Base-by-base conservation (phyloP, 2,888 invertebrate genomes). In the Sinotaia quadrata region DNA sequence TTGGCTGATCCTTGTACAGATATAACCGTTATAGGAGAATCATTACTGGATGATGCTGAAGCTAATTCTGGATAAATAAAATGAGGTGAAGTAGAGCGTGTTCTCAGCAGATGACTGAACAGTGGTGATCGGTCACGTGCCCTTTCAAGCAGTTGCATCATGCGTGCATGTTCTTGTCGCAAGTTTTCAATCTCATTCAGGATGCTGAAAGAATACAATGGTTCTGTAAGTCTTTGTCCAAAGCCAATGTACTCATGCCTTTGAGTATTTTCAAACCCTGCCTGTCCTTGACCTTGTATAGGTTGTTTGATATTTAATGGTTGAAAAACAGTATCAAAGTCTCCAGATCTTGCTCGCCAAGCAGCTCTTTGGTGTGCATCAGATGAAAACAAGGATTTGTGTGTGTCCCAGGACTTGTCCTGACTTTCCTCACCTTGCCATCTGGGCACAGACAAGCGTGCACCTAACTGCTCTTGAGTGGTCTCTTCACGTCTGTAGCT, bases 131-230 rank as follows among this genome's bases (percentile, higher is more conserved):
- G 57, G 2, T 67, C 34, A 31, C 67, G 47, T 24, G 76, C 67
- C 34, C 71, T 69, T 27, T 68, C 68, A 67, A 84, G 69, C 44
- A 81, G 76, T 49, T 75, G 77, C 79, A 84, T 81, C 73, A 83
- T 78, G 68, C 77, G 78, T 4, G 74, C 71, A 78, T 84, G 84
- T 62, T 84, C 82, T 33, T 74, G 71, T 57, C 78, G 78, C 24
- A 84, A 73, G 18, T 76, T 80, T 41, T 81, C 79, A 66, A 84
- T 78, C 61, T 82, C 82, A 44, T 74, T 71, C 60, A 74, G 68
- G 7, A 73, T 15, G 15, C 31, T 34, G 15, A 21, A 37, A 21
- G n/a, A n/a, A n/a, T n/a, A n/a, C n/a, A n/a, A n/a, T n/a, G n/a
- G n/a, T n/a, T n/a, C n/a, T n/a, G n/a, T n/a, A n/a, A n/a, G n/a